Base-by-base conservation (phyloP, 1,140 invertebrate genomes). In the Drosophila kepulauana region DNA sequence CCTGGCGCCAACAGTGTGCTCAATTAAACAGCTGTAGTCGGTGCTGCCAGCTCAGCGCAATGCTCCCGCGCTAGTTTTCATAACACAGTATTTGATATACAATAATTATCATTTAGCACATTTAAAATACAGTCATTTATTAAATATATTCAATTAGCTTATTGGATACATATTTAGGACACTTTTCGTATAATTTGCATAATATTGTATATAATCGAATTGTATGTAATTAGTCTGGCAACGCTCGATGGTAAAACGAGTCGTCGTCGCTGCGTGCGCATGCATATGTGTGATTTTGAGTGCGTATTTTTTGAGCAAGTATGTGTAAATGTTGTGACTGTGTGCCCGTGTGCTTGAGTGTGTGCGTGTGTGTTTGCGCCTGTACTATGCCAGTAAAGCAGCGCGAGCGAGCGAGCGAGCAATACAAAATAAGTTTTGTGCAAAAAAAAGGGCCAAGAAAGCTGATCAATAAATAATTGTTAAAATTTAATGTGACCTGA, bases 331-430 rank as follows among this genome's bases (percentile, higher is more conserved):
- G 35, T 38, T 67, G 43, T 52, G 46, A 25, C 20, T 25, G 20
- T 25, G 20, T 4, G 20, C 20, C 20, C 20, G 20, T 25, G 25
- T 64, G 20, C 66, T 48, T 15, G 16, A 5, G 8, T 72, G 62
- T 73, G 46, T 7, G 11, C 66, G 49, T 73, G 54, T 73, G 28
- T 73, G 70, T 73, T 73, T 74, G 71, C 71, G 71, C 71, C 71
- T 69, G 71, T 62, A 49, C 57, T 38, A 43, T 33, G 41, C 49
- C 71, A 81, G 69, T 66, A 16, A 73, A 70, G 49, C 46, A 67
- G 65, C 66, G 64, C 63, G 64, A 85, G 67, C 68, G 81, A 70
- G 81, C 59, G 78, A 81, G 82, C 43, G 72, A 75, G 73, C 73
- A 75, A 75, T 75, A 75, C 73, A 75, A 75, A 70, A 75, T 75